A percentile compares a stretch with the other conserved stretches of the same genome.
Conservation (phyloP, 2,888 invertebrate species). For the Cheilosia grossa region DNA sequence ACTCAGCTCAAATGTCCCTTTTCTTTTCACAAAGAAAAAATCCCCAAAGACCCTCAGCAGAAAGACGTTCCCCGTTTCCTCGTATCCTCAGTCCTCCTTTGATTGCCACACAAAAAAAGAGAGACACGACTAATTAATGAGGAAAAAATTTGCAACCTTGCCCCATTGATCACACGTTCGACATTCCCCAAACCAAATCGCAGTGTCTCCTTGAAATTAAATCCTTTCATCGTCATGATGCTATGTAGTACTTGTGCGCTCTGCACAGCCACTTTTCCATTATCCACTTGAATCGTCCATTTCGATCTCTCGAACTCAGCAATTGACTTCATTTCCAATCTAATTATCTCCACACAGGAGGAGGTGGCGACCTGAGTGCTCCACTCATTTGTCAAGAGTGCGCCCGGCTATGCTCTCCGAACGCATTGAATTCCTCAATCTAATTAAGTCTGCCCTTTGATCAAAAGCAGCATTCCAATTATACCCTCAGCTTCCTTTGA, state of each 20-base stretch:
- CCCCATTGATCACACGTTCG: background rate
- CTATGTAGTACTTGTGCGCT: background rate
- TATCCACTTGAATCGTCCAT: constrained; percentile 26
- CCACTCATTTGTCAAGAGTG: constrained; percentile 45
- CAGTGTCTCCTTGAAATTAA: constrained; percentile 13
- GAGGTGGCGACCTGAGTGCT: constrained; percentile 46
- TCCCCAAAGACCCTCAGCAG: too few species aligned
- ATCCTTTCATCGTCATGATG: constrained; percentile 9
- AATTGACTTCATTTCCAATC: constrained; percentile 65
- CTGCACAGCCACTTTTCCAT: background rate
- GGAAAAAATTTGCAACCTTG: background rate
- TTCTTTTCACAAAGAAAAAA: too few species aligned
- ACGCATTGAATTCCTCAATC: constrained; percentile 59
- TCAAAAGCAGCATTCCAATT: constrained; percentile 66
- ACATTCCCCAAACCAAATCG: background rate
- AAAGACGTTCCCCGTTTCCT: too few species aligned
- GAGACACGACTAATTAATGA: too few species aligned
- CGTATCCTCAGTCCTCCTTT: too few species aligned
- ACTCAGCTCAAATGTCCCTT: too few species aligned
- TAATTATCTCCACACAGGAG: constrained; percentile 57
- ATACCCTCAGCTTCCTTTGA: constrained; percentile 22
- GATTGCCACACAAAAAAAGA: too few species aligned
- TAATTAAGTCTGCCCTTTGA: constrained; percentile 61
- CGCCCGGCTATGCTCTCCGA: background rate
- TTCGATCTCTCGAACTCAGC: constrained; percentile 37